Conservation (phyloP, 2,888 invertebrate genomes). For the Coremacera marginata region DNA sequence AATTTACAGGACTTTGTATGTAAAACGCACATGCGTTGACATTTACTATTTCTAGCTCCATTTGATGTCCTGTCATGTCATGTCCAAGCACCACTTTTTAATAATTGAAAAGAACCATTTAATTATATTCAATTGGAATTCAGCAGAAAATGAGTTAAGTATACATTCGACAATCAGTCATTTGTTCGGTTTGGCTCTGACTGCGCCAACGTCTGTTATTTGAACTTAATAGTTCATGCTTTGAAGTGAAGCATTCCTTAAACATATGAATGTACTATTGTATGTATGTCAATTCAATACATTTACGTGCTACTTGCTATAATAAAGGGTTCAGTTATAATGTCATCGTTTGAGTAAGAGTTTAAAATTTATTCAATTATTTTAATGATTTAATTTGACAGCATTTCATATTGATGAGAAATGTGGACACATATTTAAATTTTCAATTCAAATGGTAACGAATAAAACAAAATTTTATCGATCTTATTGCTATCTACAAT, state of each 20-base stretch:
- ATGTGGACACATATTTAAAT: neutral
- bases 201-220: slow-evolving; percentile 13
- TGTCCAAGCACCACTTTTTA: slow-evolving; percentile 1
- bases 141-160: slow-evolving; percentile 6
- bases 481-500: too few relatives aligned
- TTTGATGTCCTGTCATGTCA: neutral
- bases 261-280: too few relatives aligned
- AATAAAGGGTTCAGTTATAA: slow-evolving; percentile 12
- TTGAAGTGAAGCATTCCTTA: neutral
- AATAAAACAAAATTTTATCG: too few relatives aligned
- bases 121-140: slow-evolving; percentile 21
- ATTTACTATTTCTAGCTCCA: neutral
- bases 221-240: slow-evolving; percentile 3
- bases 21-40: slow-evolving; percentile 6
- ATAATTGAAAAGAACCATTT: slow-evolving; percentile 22
- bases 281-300: neutral
- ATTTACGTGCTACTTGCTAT: neutral
- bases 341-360: neutral
- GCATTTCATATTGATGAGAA: neutral
- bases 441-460: too few relatives aligned
- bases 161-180: slow-evolving; percentile 10
- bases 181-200: neutral
- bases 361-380: slow-evolving; percentile 16
- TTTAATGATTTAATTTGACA: slow-evolving; percentile 28
- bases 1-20: neutral